Evolutionary conservation across 2,113 vertebrate genomes (phyloP), one percentile per base, ranked within the genome.

Genomic region (Peromyscus californicus): DNA sequence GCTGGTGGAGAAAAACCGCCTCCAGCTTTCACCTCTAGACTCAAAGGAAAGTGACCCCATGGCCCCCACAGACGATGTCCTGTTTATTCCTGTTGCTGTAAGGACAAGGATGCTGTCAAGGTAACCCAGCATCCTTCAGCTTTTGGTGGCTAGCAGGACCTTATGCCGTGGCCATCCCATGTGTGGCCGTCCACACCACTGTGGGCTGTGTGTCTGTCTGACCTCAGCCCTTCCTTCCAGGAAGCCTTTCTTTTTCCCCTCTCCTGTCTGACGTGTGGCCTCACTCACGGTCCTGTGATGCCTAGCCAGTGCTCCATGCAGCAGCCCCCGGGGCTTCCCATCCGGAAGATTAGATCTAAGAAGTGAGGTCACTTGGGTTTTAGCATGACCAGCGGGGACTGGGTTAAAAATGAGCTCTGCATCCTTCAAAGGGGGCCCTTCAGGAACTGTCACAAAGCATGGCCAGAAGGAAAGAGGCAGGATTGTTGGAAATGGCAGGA

Each of bases 161-260:
- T 1, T 16, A 24, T 12, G 48, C 39, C 36, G 59, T 15, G 42
- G 74, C 59, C 74, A 63, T 24, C 26, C 70, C 51, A 16, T 7
- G 45, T 72, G 86, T n/a, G 67, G 86, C 48, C 10, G 19, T 1
- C 33, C 22, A 22, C 29, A 11, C 19, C 6, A 45, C 16, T 4
- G 57, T 63, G 42, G 19, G 19, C 75, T 19, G 59, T 16, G 21
- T 16, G 21, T 31, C 36, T 12, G 7, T 29, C 48, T 36, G 91
- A 94, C 80, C 95, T 45, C 33, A 3, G 84, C 54, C 75, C 86
- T 96, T 97, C 95, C 96, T 91, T 97, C 96, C 96, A 0, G 70
- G 89, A 94, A 59, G 96, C 61, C 92, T 39, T 92, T 95, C 94
- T 93, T 92, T 51, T 65, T 80, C 5, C 0, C 9, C 48, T 48